Conservation (phyloP, 1,140 invertebrate species). For the Monochamus saltuarius region DNA sequence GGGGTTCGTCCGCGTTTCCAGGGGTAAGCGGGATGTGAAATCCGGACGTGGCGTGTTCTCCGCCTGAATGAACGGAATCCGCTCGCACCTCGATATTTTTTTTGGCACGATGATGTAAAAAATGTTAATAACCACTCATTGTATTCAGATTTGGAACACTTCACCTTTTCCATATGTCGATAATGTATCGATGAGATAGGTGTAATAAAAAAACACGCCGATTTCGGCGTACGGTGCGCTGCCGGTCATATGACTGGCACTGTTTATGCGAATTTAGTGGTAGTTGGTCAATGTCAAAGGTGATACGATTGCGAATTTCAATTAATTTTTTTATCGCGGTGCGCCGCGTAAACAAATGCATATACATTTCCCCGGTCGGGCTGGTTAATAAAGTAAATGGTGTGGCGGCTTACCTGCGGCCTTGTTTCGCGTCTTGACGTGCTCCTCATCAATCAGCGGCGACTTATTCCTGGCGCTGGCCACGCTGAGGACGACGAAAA, state of each 20-base stretch:
- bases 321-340: not conserved
- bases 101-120: too few species aligned
- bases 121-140: too few species aligned
- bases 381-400: not conserved
- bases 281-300: not conserved
- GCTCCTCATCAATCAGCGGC: constrained; percentile 40
- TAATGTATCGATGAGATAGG: too few species aligned
- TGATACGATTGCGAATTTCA: not conserved
- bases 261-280: not conserved
- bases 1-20: too few species aligned
- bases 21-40: too few species aligned
- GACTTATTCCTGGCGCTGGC: constrained; percentile 37
- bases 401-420: constrained; percentile 39
- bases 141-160: too few species aligned
- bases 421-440: constrained; percentile 38
- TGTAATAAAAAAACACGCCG: too few species aligned
- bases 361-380: not conserved
- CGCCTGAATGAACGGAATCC: too few species aligned
- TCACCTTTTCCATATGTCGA: too few species aligned
- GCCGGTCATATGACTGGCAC: not conserved
- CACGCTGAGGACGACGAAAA: constrained; percentile 16
- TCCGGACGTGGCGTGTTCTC: too few species aligned
- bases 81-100: too few species aligned
- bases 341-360: not conserved
- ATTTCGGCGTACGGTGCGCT: too few species aligned